Percentiles rank a stretch among this genome's conserved stretches.
These are phyloP conservation scores for Lepidurus apus DNA, from an alignment of 1,140 invertebrate species.

Conservation along the genomic window DNA sequence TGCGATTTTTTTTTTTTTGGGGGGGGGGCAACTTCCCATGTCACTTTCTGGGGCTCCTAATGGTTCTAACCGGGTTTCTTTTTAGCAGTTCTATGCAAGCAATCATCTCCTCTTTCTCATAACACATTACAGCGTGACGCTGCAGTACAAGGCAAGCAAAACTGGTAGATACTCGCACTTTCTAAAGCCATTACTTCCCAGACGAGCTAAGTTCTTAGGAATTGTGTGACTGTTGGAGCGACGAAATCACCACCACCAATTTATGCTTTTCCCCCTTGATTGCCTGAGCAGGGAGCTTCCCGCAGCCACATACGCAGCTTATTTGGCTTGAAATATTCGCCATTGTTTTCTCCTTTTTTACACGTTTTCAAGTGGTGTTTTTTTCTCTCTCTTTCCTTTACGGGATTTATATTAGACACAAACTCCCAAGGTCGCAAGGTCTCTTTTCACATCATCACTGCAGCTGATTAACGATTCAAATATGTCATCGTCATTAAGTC, in stretches of 20 bases:
- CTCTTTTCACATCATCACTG: background rate
- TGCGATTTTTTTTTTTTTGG: too few species aligned
- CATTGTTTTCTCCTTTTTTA: slow-evolving; percentile 11
- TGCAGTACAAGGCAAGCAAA: background rate
- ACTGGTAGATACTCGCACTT: background rate
- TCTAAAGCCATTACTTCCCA: background rate
- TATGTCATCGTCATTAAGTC: background rate
- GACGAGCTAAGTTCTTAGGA: background rate
- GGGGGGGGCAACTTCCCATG: too few species aligned
- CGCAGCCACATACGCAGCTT: background rate
- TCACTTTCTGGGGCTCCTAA: too few species aligned
- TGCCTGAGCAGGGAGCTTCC: background rate
- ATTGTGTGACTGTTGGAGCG: background rate
- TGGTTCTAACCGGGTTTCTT: too few species aligned
- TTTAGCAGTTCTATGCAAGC: background rate
- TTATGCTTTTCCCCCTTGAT: background rate
- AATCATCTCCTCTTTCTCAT: background rate
- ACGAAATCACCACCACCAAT: background rate
- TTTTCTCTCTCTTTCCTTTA: background rate
- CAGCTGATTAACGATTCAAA: background rate
- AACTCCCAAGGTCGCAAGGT: background rate
- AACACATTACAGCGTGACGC: background rate
- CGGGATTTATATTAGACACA: background rate
- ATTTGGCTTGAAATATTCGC: background rate
- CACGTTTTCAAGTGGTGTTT: background rate